Conservation (phyloP, 2,113 vertebrate genomes). For the Spermophilus dauricus region DNA sequence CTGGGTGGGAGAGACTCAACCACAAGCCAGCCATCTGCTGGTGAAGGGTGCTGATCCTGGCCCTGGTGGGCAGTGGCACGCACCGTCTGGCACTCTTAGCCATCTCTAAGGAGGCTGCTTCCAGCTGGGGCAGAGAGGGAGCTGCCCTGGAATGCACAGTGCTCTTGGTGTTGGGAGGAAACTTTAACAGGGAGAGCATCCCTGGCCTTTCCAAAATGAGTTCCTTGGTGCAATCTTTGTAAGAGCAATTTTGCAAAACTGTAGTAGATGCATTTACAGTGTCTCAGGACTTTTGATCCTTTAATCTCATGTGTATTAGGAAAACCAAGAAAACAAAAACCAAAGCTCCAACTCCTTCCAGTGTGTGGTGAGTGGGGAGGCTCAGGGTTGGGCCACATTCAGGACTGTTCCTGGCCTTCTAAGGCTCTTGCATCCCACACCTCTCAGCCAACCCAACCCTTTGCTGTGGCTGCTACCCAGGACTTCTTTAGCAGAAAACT, state of each 20-base stretch:
- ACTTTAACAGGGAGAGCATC: neutral
- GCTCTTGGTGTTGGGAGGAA: neutral
- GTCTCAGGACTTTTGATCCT: neutral
- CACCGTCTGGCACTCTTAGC: fast-evolving
- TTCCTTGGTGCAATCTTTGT: neutral
- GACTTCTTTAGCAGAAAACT: neutral
- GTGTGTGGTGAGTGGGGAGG: neutral
- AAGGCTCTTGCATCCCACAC: neutral
- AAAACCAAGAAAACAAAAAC: neutral
- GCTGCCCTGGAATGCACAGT: neutral
- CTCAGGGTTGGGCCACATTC: too few species aligned
- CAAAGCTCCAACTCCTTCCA: neutral
- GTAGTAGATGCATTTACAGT: neutral
- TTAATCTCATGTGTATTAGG: neutral
- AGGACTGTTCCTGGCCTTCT: neutral
- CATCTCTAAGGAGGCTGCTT: neutral
- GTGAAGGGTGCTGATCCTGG: neutral
- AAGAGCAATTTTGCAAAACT: neutral
- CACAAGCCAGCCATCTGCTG: neutral
- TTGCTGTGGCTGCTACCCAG: neutral
- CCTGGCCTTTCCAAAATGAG: neutral
- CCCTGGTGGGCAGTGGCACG: fast-evolving
- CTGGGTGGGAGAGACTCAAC: neutral
- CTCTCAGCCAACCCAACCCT: neutral
- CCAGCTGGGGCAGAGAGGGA: neutral